Evolutionary conservation across 64 coral and sea anemone genomes (phyloP), one percentile per base, ranked within the genome.

Genomic region (Orbicella faveolata): DNA sequence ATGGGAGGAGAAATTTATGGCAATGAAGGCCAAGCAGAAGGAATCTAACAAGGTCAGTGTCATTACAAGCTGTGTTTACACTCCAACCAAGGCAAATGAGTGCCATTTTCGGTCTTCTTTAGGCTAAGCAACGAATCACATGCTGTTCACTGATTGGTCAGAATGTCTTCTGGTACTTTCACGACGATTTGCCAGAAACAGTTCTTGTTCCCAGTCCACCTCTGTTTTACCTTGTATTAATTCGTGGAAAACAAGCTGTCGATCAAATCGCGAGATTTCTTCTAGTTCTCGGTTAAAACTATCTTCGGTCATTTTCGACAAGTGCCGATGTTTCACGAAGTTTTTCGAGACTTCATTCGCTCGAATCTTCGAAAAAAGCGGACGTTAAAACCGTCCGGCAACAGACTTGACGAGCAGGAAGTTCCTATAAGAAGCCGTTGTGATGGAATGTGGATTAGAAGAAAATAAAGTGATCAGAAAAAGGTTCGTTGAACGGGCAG

Each of bases 1-100:
- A 4, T 96, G 95, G 95, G 95, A 96, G 90, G 95, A 96, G 57
- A 96, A 96, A 70, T 96, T 96, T 37, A 96, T 93, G 75, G 95
- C 95, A 18, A 96, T 96, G 95, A 96, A 96, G 76, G 95, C 92
- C 83, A 96, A 96, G 72, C 87, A 96, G 59, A 93, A 96, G 59
- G 92, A 86, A 15, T 79, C 82, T 21, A 86, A 92, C 59, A 86
- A 87, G 86, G 83, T 66, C 21, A 72, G 25, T 63, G 63, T 44
- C 4, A 7, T 51, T n/a, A 16, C 52, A 21, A 73, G 41, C 34
- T 85, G 12, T 36, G 9, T 85, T 11, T 62, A 62, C 6, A 23
- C 12, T 52, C 14, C 2, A 35, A 18, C 51, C 48, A 2, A 34
- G 25, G 55, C 33, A 83, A 30, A 62, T 3, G 25, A 35, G 74